These are phyloP conservation scores for Zeuzera pyrina DNA, from an alignment of 2,888 invertebrate species.

Conservation along the genomic window DNA sequence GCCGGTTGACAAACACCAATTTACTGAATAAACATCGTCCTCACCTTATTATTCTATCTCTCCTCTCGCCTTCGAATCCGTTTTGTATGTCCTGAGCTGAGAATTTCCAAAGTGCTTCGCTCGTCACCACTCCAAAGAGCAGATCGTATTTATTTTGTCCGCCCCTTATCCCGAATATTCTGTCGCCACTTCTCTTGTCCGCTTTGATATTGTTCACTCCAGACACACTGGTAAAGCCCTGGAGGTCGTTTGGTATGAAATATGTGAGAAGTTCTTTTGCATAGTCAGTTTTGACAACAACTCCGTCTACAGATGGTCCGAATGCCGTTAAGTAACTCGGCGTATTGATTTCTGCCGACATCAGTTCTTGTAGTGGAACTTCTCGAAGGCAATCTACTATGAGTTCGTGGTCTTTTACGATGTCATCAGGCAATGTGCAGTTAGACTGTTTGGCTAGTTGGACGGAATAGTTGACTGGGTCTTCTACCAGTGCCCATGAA, in stretches of 20 bases:
- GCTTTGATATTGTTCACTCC: constrained; percentile 72
- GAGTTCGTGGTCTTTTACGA: constrained; percentile 86
- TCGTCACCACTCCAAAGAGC: constrained; percentile 92
- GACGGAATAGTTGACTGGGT: constrained; percentile 87
- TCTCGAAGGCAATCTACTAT: constrained; percentile 89
- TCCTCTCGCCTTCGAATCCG: constrained; percentile 90
- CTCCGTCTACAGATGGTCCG: constrained; percentile 95
- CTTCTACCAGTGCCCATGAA: constrained; percentile 92
- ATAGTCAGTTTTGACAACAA: constrained; percentile 91
- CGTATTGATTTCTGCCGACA: constrained; percentile 82
- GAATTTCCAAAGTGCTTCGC: constrained; percentile 93
- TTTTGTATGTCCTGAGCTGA: constrained; percentile 87
- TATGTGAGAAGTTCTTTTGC: constrained; percentile 85
- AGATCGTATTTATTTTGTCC: constrained; percentile 84
- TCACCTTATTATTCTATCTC: constrained; percentile 86
- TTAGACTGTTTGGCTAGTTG: constrained; percentile 87
- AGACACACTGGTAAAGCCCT: constrained; percentile 75
- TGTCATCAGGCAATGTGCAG: constrained; percentile 86
- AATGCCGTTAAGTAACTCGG: constrained; percentile 90
- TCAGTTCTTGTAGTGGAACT: constrained; percentile 80
- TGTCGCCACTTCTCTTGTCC: constrained; percentile 76
- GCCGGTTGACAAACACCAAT: constrained; percentile 50
- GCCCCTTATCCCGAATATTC: constrained; percentile 69
- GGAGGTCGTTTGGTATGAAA: constrained; percentile 78
- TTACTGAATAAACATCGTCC: constrained; percentile 56